These are phyloP conservation scores for Lasioglossum marginatum DNA, from an alignment of 2,888 invertebrate species.

Conservation along the genomic window DNA sequence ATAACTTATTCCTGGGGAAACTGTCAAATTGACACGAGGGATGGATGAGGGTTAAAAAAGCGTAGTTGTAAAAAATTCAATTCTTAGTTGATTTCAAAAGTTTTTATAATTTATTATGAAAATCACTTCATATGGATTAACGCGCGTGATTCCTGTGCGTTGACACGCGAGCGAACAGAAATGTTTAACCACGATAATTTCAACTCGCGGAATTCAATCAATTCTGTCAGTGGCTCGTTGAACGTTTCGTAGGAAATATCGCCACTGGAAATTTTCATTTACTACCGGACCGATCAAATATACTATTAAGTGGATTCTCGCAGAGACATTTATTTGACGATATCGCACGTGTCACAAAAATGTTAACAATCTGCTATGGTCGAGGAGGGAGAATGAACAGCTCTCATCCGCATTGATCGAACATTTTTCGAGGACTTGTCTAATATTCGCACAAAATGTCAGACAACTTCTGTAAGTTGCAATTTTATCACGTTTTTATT, in stretches of 20 bases:
- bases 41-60: no score
- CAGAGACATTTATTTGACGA: constrained; percentile 3
- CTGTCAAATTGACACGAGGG: no score
- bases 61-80: no score
- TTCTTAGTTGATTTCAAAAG: no score
- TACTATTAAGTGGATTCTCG: not conserved
- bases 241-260: constrained; percentile 8
- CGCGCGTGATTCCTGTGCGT: not conserved
- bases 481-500: no score
- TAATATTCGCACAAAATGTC: not conserved
- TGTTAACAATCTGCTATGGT: not conserved
- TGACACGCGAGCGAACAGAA: not conserved
- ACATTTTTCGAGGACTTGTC: not conserved
- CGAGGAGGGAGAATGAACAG: not conserved
- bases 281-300: constrained; percentile 3
- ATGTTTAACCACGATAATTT: constrained; percentile 10
- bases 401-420: not conserved
- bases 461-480: not conserved
- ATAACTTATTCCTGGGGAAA: no score
- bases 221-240: not conserved
- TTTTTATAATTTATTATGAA: no score
- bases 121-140: not conserved
- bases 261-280: constrained; percentile 14
- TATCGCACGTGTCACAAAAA: not conserved
- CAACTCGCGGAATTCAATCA: not conserved